Base-by-base conservation (phyloP, 2,888 invertebrate genomes). In the Opisthograptis luteolata region DNA sequence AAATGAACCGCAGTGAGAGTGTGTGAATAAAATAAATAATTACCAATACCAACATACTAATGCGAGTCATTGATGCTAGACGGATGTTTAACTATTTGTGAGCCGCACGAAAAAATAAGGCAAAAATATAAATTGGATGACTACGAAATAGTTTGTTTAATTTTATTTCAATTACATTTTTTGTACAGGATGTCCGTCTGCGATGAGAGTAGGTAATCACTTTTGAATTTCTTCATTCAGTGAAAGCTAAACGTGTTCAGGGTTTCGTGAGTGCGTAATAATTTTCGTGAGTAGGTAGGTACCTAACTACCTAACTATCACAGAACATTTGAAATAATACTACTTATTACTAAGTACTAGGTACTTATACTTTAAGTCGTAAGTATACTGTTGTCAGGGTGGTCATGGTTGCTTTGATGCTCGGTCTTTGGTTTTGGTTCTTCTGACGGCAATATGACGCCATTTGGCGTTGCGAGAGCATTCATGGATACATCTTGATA, bases 131-230 rank as follows among this genome's bases (percentile, higher is more conserved):
- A 74, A 75, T 73, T 68, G 66, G 61, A 58, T 42, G 65, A 57
- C 66, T 55, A 66, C 66, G 60, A 59, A 68, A 68, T 65, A 61
- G 68, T 68, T 66, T 57, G 64, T 74, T 74, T 70, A 70, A 77
- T 79, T 78, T 76, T 75, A 71, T 77, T 81, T 79, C 76, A 76
- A 79, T 82, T 81, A 76, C 50, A 56, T 70, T 80, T 81, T 80
- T 83, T 81, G 73, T 64, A 73, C 79, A 81, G 82, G 84, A 84
- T 79, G 75, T 78, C 73, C 70, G 79, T 65, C 67, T 58, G 73
- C 60, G 58, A 66, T 62, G 68, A 66, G 68, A 67, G 70, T n/a
- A n/a, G n/a, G n/a, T 77, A 79, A 77, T 78, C 70, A 78, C 68
- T 78, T 78, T 75, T 72, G 62, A 67, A 70, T 73, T 75, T 76